A percentile compares a stretch with the other conserved stretches of the same genome.
These are phyloP conservation scores for Serrognathus titanus DNA, from an alignment of 2,888 invertebrate genomes.

Conservation along the genomic window DNA sequence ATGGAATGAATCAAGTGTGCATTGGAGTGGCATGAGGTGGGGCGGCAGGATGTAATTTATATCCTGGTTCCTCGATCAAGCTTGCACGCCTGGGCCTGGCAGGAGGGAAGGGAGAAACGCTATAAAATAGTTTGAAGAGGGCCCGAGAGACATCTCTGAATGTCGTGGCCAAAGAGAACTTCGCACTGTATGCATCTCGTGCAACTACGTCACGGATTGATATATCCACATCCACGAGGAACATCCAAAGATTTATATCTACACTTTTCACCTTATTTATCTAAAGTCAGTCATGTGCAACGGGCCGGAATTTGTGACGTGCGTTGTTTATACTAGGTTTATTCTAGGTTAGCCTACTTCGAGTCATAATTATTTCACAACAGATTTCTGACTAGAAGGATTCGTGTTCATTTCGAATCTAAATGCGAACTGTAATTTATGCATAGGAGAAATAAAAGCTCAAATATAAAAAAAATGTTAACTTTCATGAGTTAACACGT, in stretches of 20 bases:
- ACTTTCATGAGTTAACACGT: slow-evolving; percentile 15
- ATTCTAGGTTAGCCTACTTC: not conserved
- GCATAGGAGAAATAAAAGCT: slow-evolving; percentile 6
- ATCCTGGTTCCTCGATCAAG: slow-evolving; percentile 45
- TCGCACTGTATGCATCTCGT: slow-evolving; percentile 37
- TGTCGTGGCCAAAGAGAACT: slow-evolving; percentile 34
- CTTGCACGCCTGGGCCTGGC: slow-evolving; percentile 34
- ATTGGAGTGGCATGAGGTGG: slow-evolving; percentile 20
- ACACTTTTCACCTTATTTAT: not conserved
- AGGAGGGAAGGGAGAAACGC: slow-evolving; percentile 28
- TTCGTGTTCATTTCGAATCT: too few species aligned
- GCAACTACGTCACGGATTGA: slow-evolving; percentile 29
- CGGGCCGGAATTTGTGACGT: not conserved
- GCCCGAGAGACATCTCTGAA: slow-evolving; percentile 46
- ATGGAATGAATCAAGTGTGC: slow-evolving; percentile 42
- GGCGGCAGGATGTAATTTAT: slow-evolving; percentile 40
- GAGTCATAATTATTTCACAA: not conserved
- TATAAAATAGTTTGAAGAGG: slow-evolving; percentile 49
- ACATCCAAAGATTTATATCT: not conserved
- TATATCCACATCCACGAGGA: slow-evolving; percentile 18
- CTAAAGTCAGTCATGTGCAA: not conserved
- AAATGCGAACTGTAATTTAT: not conserved
- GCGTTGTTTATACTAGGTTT: not conserved
- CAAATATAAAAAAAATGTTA: slow-evolving; percentile 11
- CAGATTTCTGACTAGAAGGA: too few species aligned